Conservation (phyloP, 1,140 invertebrate species). For the Microvelia longipes region DNA sequence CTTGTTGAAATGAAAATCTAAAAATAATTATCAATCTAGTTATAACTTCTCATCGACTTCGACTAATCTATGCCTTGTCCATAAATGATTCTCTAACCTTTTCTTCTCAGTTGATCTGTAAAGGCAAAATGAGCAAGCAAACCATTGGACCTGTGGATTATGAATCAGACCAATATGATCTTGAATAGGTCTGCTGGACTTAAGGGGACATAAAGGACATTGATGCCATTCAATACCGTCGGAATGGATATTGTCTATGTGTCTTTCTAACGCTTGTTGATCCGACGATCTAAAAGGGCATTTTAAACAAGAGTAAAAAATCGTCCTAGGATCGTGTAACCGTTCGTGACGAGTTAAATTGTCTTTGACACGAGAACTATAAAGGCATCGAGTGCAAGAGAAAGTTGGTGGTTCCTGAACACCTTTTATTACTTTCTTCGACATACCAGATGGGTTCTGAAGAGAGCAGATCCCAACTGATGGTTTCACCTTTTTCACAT, state of each 20-base stretch:
- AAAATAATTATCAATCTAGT: too few species aligned
- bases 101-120: background rate
- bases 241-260: background rate
- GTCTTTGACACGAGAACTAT: background rate
- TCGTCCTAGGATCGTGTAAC: background rate
- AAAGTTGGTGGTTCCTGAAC: slow-evolving; percentile 25
- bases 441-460: slow-evolving; percentile 29
- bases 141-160: slow-evolving; percentile 21
- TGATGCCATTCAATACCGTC: slow-evolving; percentile 40
- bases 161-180: slow-evolving; percentile 31
- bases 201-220: slow-evolving; percentile 43
- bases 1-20: too few species aligned
- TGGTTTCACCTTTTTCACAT: slow-evolving; percentile 18
- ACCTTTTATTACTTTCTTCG: slow-evolving; percentile 11
- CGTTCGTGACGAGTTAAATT: background rate
- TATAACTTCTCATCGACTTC: background rate
- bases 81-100: slow-evolving; percentile 4
- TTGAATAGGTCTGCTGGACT: slow-evolving; percentile 35
- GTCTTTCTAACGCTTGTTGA: background rate
- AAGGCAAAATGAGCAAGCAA: slow-evolving; percentile 28
- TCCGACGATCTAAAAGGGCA: slow-evolving; percentile 22
- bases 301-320: slow-evolving; percentile 32
- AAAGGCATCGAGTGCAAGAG: background rate
- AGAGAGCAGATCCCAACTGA: slow-evolving; percentile 24
- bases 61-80: background rate